Percentiles rank a stretch among this genome's conserved stretches.
phyloP scores from a whole-genome alignment of 1,140 invertebrate species.

The Danaus melanippus region DNA sequence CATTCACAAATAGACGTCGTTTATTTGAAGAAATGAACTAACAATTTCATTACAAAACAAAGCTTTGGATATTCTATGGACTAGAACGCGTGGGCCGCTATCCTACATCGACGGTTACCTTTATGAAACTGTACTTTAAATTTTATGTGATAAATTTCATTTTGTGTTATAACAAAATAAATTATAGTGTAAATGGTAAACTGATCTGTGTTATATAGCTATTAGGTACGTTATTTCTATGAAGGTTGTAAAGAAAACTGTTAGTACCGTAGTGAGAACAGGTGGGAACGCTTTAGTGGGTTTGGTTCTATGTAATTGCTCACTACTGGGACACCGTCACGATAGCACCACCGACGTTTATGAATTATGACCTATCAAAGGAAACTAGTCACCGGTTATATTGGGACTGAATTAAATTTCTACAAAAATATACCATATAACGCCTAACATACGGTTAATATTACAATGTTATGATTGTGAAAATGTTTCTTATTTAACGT shows the following conservation, averaged over 20 bases:
- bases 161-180: conserved; percentile 19
- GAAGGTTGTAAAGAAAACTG: conserved; percentile 36
- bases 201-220: conserved; percentile 17
- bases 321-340: conserved; percentile 42
- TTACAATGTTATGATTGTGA: conserved; percentile 16
- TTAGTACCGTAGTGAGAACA: conserved; percentile 56
- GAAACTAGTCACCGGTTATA: conserved; percentile 11
- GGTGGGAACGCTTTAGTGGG: conserved; percentile 56
- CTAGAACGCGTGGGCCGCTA: conserved; percentile 61
- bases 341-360: conserved; percentile 38
- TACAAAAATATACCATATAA: no score
- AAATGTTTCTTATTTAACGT: conserved; percentile 18
- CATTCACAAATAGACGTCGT: conserved; percentile 43
- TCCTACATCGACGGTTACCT: conserved; percentile 40
- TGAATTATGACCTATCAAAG: conserved; percentile 27
- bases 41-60: conserved; percentile 70
- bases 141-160: conserved; percentile 24
- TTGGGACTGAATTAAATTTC: no score
- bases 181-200: conserved; percentile 17
- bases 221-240: conserved; percentile 25
- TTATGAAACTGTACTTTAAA: conserved; percentile 27
- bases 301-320: conserved; percentile 58
- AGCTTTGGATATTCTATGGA: conserved; percentile 63
- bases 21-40: conserved; percentile 63
- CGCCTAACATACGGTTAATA: conserved; percentile 6